Evolutionary conservation across 2,113 vertebrate species (phyloP).

Genomic region (Oxygymnocypris stewartii): DNA sequence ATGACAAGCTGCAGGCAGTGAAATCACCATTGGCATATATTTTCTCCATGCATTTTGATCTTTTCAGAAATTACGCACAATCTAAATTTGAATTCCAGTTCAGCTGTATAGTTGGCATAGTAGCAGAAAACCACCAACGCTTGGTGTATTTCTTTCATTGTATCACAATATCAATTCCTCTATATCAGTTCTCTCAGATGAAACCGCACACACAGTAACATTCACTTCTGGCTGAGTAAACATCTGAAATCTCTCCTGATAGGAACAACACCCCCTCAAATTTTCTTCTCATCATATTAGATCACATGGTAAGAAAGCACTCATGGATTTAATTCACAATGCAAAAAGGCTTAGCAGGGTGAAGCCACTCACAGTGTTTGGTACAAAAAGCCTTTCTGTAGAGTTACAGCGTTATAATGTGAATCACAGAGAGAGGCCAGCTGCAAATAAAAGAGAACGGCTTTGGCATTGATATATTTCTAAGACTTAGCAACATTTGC

Average conservation of each 20-base stretch:
- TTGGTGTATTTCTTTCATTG: neutral
- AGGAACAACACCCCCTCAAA: neutral
- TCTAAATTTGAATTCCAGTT: constrained; percentile 14
- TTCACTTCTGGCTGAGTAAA: constrained; percentile 54
- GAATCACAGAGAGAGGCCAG: neutral
- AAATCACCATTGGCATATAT: constrained; percentile 14
- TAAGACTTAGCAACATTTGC: neutral
- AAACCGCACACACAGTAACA: constrained; percentile 16
- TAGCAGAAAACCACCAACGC: neutral
- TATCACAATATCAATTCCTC: neutral
- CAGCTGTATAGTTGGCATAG: constrained; percentile 16
- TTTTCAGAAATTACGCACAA: neutral
- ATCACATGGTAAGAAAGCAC: constrained; percentile 19
- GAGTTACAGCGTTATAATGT: neutral
- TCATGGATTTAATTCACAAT: constrained; percentile 10
- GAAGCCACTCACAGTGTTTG: constrained; percentile 41
- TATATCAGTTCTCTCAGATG: neutral
- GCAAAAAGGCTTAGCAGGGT: constrained; percentile 39
- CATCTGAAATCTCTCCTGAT: neutral
- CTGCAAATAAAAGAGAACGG: constrained; percentile 14
- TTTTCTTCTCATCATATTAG: neutral
- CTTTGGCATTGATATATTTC: constrained; percentile 31
- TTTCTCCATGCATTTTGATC: constrained; percentile 14
- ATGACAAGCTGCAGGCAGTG: constrained; percentile 2
- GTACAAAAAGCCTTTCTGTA: constrained; percentile 32